These are phyloP conservation scores for Tylochromis polylepis DNA, from an alignment of 2,113 vertebrate genomes.

Conservation along the genomic window DNA sequence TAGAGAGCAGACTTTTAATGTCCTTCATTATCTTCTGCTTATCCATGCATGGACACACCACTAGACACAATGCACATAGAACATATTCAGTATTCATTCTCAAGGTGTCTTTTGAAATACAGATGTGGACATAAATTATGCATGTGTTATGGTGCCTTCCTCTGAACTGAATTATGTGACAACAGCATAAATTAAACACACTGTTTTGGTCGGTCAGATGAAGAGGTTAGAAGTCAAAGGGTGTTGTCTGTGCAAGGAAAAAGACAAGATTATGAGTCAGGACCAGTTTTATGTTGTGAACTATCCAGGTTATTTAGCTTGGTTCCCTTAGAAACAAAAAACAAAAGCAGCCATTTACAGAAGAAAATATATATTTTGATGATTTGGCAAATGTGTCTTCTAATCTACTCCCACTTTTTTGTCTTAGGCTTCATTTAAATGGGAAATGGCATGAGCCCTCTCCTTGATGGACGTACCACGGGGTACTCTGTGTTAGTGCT, in stretches of 20 bases:
- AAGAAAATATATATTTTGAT: background rate
- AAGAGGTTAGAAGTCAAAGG: background rate
- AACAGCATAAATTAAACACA: background rate
- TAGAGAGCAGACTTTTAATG: background rate
- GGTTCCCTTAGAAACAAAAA: background rate
- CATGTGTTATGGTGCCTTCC: background rate
- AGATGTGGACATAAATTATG: background rate
- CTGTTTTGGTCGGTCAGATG: rapidly evolving
- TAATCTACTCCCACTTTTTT: background rate
- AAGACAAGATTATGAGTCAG: background rate
- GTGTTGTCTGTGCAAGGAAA: background rate
- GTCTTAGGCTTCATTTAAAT: background rate
- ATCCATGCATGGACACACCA: background rate
- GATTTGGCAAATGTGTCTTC: background rate
- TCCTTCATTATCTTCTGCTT: background rate
- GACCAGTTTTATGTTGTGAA: background rate
- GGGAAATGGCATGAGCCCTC: conserved; percentile 1
- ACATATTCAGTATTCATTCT: background rate
- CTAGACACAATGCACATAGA: background rate
- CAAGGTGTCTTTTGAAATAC: background rate
- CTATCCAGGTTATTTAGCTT: background rate
- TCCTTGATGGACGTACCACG: background rate
- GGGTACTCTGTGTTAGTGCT: background rate
- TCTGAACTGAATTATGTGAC: background rate
- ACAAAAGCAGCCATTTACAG: background rate